Percentiles rank a stretch among this genome's conserved stretches.
Evolutionary conservation across 1,140 invertebrate species (phyloP).

Genomic region (Phthorimaea operculella): DNA sequence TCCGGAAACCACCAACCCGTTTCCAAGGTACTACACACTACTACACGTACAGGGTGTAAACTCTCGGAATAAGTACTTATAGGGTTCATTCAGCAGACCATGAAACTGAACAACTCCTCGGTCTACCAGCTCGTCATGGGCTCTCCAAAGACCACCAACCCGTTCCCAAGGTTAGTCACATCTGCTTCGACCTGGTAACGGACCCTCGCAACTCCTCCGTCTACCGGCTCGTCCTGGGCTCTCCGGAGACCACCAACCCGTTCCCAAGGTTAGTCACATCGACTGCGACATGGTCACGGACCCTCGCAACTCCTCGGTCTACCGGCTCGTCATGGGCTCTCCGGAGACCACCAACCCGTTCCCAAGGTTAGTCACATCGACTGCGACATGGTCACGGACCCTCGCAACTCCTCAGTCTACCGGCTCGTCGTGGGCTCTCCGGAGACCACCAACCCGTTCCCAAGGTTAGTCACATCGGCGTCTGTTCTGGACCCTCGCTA

Average conservation of each 20-base stretch:
- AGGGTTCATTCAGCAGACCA: too few relatives aligned
- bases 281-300: too few relatives aligned
- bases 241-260: constrained; percentile 70
- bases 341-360: too few relatives aligned
- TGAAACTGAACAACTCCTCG: constrained; percentile 73
- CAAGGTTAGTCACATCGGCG: constrained; percentile 63
- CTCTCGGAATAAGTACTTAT: too few relatives aligned
- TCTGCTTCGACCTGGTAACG: constrained; percentile 75
- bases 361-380: too few relatives aligned
- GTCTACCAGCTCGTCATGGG: constrained; percentile 73
- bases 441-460: constrained; percentile 71
- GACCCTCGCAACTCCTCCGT: constrained; percentile 74
- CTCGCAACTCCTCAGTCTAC: constrained; percentile 72
- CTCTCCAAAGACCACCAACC: constrained; percentile 69
- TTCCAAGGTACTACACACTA: constrained; percentile 70
- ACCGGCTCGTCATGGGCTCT: too few relatives aligned
- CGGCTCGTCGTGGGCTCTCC: constrained; percentile 74
- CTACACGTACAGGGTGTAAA: too few relatives aligned
- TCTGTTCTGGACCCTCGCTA: too few relatives aligned
- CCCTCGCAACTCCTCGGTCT: too few relatives aligned
- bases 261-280: constrained; percentile 70
- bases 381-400: constrained; percentile 74
- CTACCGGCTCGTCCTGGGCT: constrained; percentile 73
- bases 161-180: constrained; percentile 65
- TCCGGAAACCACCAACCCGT: constrained; percentile 70